These are phyloP conservation scores for Drosophila setosimentum DNA, from an alignment of 2,888 invertebrate species.

Conservation along the genomic window DNA sequence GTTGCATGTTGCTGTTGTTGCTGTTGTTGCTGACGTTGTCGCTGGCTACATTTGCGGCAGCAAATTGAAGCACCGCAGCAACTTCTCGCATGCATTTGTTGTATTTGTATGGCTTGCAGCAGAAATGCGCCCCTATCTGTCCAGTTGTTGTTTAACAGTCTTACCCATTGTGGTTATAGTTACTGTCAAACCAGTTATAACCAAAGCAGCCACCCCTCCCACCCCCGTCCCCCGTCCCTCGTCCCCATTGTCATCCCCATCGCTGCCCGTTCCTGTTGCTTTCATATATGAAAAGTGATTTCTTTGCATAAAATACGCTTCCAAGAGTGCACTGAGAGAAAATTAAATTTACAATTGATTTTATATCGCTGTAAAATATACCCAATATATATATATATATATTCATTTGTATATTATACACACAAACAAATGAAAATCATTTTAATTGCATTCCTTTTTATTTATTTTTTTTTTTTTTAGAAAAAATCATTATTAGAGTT, in stretches of 20 bases:
- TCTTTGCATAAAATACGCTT: constrained; percentile 72
- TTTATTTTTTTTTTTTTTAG: neutral
- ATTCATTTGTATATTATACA: neutral
- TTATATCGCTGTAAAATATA: too few relatives aligned
- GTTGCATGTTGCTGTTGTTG: constrained; percentile 24
- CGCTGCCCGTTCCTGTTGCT: constrained; percentile 50
- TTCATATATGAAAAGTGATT: constrained; percentile 79
- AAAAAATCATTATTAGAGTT: too few relatives aligned
- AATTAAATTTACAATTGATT: neutral
- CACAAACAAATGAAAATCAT: neutral
- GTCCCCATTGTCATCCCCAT: too few relatives aligned
- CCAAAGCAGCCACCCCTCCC: neutral
- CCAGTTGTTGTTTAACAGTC: constrained; percentile 36
- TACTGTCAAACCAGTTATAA: constrained; percentile 51
- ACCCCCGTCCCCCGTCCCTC: neutral
- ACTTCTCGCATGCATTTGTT: constrained; percentile 51
- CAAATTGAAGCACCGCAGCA: constrained; percentile 77
- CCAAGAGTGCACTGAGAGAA: constrained; percentile 47
- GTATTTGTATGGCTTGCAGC: constrained; percentile 81
- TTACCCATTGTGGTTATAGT: constrained; percentile 33
- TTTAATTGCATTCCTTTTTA: too few relatives aligned
- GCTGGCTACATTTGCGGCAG: constrained; percentile 67
- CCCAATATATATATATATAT: neutral
- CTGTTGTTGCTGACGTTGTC: constrained; percentile 50
- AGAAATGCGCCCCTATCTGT: constrained; percentile 75